These are phyloP conservation scores for Rhynchomys soricoides DNA, from an alignment of 2,113 vertebrate species.

Conservation along the genomic window DNA sequence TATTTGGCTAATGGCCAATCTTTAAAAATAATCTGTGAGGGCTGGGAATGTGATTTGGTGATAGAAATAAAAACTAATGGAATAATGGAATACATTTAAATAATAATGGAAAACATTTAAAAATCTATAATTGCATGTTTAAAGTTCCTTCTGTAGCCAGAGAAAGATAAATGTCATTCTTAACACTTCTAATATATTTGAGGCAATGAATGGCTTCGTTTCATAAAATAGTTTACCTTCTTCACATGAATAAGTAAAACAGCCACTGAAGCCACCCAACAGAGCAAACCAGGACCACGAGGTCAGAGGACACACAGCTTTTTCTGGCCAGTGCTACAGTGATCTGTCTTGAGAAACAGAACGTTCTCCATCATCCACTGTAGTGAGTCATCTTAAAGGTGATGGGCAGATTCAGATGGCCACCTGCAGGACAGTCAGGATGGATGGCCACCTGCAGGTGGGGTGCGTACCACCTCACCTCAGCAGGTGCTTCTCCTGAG, in stretches of 20 bases:
- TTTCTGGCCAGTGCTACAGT: slow-evolving; percentile 42
- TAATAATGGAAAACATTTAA: background rate
- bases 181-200: slow-evolving; percentile 4
- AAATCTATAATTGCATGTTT: slow-evolving; percentile 35
- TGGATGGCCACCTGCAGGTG: background rate
- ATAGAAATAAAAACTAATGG: background rate
- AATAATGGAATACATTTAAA: no score
- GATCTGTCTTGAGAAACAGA: slow-evolving; percentile 36
- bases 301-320: background rate
- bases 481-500: background rate
- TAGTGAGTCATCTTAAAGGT: slow-evolving; percentile 56
- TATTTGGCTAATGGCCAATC: background rate
- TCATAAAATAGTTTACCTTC: background rate
- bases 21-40: background rate
- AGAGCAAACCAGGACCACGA: background rate
- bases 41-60: background rate
- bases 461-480: background rate
- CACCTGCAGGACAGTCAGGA: background rate
- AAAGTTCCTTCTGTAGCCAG: background rate
- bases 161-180: background rate
- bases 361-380: slow-evolving; percentile 28
- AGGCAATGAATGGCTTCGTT: background rate
- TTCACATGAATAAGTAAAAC: slow-evolving; percentile 8
- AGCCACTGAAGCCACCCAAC: background rate
- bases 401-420: slow-evolving; percentile 30